Base-by-base conservation (phyloP, 1,140 invertebrate species). In the Eubasilissa regina region DNA sequence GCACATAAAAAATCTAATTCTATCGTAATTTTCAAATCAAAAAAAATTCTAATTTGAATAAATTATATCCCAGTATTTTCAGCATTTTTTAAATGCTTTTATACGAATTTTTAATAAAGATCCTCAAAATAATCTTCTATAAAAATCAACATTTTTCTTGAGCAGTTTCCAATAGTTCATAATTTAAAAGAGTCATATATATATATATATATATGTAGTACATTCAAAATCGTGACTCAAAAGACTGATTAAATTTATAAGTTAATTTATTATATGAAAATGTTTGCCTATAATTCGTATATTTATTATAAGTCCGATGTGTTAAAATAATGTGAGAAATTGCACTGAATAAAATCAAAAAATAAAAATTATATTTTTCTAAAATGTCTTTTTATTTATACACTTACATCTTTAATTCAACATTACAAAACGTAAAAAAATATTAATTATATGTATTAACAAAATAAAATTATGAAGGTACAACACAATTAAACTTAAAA, bases 221-320 rank as follows among this genome's bases (percentile, higher is more conserved):
- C 25, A 66, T 11, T 45, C 62, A 66, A 8, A n/a, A n/a, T n/a
- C n/a, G n/a, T n/a, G 25, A n/a, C 43, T 45, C 35, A 44, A 35
- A 45, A 66, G 62, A 66, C 62, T 66, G 62, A 66, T 66, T 44
- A 66, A 44, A 66, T n/a, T 66, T 45, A 43, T 66, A 66, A 66
- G 62, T 66, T 66, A 66, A 66, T 66, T 66, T 66, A 66, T 66
- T 66, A 35, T 66, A 35, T n/a, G 15, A 66, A 66, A 11, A 35
- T 43, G 53, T 56, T 17, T 35, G 25, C 25, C 25, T 35, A 6
- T 9, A 56, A 13, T 56, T 44, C 43, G 15, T n/a, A 66, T 44
- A 66, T 66, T 66, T 66, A 66, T 66, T 66, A 35, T 66, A 44
- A 7, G 62, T 66, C 62, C 35, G 15, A 45, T 66, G 35, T 43